A percentile compares a stretch with the other conserved stretches of the same genome.
Evolutionary conservation across 2,113 vertebrate genomes (phyloP).

Genomic region (Plestiodon gilberti): DNA sequence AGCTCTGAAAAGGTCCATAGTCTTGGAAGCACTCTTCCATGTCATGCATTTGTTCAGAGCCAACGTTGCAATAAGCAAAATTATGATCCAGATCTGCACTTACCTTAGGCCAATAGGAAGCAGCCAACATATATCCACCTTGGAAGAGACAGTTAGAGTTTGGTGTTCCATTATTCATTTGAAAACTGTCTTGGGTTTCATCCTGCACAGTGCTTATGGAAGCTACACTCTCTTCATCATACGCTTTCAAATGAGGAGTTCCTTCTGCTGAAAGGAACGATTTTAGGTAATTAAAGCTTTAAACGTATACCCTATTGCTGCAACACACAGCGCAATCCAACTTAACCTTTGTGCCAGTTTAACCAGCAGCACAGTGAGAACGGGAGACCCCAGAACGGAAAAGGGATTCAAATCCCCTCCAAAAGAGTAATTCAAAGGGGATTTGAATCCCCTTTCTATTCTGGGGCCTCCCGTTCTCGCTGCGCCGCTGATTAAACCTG

Average conservation of each 20-base stretch:
- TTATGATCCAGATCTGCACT: conserved; percentile 19
- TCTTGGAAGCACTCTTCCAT: neutral
- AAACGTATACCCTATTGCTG: neutral
- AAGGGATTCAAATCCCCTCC: too few relatives aligned
- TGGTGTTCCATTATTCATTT: conserved; percentile 87
- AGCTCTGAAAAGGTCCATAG: neutral
- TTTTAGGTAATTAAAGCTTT: neutral
- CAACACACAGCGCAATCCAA: too few relatives aligned
- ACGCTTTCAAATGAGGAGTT: conserved; percentile 85
- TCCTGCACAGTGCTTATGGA: conserved; percentile 92
- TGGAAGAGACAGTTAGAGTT: conserved; percentile 86
- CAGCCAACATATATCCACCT: conserved; percentile 93
- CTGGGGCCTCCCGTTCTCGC: too few relatives aligned
- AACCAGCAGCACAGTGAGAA: too few relatives aligned
- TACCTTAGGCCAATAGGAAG: conserved; percentile 98
- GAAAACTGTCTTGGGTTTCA: conserved; percentile 91
- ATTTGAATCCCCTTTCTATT: too few relatives aligned
- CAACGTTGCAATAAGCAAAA: neutral
- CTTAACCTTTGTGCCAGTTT: too few relatives aligned
- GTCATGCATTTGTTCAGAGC: neutral
- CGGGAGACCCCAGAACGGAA: too few relatives aligned
- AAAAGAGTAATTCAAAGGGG: too few relatives aligned
- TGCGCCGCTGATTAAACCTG: too few relatives aligned
- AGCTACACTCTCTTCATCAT: conserved; percentile 95
- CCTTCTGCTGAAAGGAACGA: conserved; percentile 78